A percentile compares a stretch with the other conserved stretches of the same genome.
Evolutionary conservation across 2,888 invertebrate species (phyloP).

Genomic region (Lycophotia porphyrea): DNA sequence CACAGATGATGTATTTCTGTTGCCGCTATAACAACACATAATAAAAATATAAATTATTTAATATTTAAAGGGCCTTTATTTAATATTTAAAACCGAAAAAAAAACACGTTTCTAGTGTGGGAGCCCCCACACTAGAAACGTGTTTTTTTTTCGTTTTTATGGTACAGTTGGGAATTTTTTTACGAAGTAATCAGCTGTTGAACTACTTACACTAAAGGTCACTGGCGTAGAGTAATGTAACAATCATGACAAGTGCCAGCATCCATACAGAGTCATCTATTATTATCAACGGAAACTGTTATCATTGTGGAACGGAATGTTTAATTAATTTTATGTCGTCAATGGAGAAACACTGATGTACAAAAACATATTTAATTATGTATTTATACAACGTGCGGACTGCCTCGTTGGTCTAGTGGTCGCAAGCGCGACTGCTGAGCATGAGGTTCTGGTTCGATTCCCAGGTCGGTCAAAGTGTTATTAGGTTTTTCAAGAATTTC

Average conservation of each 20-base stretch:
- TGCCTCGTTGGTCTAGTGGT: background rate
- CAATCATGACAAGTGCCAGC: background rate
- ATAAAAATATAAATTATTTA: too few species aligned
- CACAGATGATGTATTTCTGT: too few species aligned
- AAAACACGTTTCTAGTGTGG: too few species aligned
- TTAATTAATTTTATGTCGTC: constrained; percentile 7
- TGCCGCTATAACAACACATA: too few species aligned
- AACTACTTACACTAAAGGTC: background rate
- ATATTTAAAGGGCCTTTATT: too few species aligned
- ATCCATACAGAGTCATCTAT: background rate
- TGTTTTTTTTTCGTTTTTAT: too few species aligned
- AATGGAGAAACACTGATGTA: background rate
- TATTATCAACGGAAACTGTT: constrained; percentile 22
- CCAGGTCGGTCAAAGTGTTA: background rate
- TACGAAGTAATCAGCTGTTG: background rate
- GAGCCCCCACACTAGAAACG: too few species aligned
- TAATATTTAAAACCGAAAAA: too few species aligned
- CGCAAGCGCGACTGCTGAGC: too few species aligned
- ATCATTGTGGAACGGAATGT: background rate
- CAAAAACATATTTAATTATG: background rate
- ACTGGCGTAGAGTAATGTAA: background rate
- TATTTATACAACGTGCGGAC: background rate
- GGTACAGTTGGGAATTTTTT: too few species aligned
- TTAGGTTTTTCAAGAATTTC: background rate
- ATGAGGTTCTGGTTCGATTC: too few species aligned